Evolutionary conservation across 2,888 invertebrate species (phyloP), one percentile per base, ranked within the genome.

Genomic region (Tuta absoluta): DNA sequence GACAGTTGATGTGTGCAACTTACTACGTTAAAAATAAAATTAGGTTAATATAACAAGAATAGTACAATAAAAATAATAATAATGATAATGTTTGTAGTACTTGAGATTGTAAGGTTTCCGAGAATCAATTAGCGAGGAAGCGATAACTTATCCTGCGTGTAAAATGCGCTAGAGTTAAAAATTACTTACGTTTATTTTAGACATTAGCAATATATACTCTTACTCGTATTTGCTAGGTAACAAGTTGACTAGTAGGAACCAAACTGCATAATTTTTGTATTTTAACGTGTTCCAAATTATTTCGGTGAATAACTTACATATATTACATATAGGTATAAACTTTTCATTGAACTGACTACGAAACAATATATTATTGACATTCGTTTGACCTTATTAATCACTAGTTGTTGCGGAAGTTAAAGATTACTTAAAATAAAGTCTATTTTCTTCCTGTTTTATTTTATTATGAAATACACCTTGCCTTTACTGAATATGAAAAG

Each of bases 281-380:
- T 33, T 33, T 8, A 10, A 10, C 41, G 1, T 41, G 14, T 41
- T 41, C 41, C 41, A 41, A 41, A 41, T 41, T 7, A 33, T 8
- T 41, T 41, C 3, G 41, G 1, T 11, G 41, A 41, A 41, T n/a
- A 1, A 41, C 8, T 38, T 11, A 38, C 37, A 41, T 19, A 41
- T 56, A n/a, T 61, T 61, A 60, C 64, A 53, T 53, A 64, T 28
- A 4, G 5, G 28, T 4, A 28, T 28, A 28, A 28, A 4, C 5
- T 33, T 49, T 53, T 64, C 17, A 53, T 28, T 62, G 41, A 64
- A 64, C 51, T 41, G 19, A 17, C 60, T 14, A 56, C 56, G 61
- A 51, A 12, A 65, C 65, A 62, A 57, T 62, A 62, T 28, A 19
- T 57, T 62, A 21, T 62, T 57, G 57, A 56, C 57, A 65, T 63